Base-by-base conservation (phyloP, 2,113 vertebrate genomes). In the Grantiella picta region DNA sequence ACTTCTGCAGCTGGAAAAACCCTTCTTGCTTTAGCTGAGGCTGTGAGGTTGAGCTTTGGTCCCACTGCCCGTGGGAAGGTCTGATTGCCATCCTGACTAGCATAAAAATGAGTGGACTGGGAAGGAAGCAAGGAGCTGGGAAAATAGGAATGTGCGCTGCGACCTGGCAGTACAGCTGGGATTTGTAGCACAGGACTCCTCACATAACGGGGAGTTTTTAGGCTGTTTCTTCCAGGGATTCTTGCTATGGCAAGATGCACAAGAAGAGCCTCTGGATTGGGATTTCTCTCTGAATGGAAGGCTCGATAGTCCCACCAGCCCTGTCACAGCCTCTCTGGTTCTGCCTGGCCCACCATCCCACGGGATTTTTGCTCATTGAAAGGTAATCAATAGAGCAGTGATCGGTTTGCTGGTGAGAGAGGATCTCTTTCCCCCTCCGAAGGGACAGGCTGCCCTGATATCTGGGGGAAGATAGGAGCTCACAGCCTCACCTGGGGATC, bases 131-230 rank as follows among this genome's bases (percentile, higher is more conserved):
- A 24, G 21, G 49, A 29, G 40, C 22, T 72, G 57, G 45, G 69
- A 40, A 70, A 45, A 33, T 0, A 56, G 40, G 18, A 79, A 24
- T 4, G 11, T 2, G 15, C 52, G 6, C 6, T 10, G 53, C 36
- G n/a, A 18, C 7, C 44, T 16, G 47, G 54, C 66, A 69, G 29
- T 18, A 1, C 12, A 45, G 52, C 49, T 44, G 63, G 79, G 65
- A 16, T 78, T 33, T 0, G 0, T 2, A 4, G 70, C 38, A 19
- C 2, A 19, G 12, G 45, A 21, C 22, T 84, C 20, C 49, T 25
- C 8, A 0, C 3, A 1, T 2, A 15, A 4, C 3, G 11, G 5
- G 0, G 5, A 17, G 47, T 1, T 40, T 42, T n/a, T 15, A 7
- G 35, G 50, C 5, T 6, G 20, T 4, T 54, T 79, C 63, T 44